Percentiles rank a stretch among this genome's conserved stretches.
Conservation (phyloP, 2,888 invertebrate species). For the Napeogenes inachia region DNA sequence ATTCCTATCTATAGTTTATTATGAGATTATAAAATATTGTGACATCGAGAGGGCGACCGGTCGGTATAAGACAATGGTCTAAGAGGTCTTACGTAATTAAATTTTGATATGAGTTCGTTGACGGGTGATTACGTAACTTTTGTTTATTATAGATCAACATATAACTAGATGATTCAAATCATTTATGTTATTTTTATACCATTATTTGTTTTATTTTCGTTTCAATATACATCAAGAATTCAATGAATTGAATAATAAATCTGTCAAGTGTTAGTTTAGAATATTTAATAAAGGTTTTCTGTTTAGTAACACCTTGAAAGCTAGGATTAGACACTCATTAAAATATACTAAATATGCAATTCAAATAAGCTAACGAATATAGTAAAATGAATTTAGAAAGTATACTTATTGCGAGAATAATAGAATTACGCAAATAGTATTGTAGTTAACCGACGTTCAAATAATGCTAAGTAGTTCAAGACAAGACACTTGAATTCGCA, state of each 20-base stretch:
- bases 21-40: slow-evolving; percentile 40
- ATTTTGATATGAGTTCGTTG: slow-evolving; percentile 33
- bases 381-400: slow-evolving; percentile 25
- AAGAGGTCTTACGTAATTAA: slow-evolving; percentile 6
- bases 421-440: slow-evolving; percentile 29
- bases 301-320: background rate
- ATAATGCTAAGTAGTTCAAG: slow-evolving; percentile 25
- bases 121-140: slow-evolving; percentile 26
- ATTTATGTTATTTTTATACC: background rate
- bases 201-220: background rate
- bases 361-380: slow-evolving; percentile 21
- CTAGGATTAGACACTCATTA: slow-evolving; percentile 1
- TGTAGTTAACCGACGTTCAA: slow-evolving; percentile 25
- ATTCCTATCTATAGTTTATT: slow-evolving; percentile 47
- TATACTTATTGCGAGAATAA: slow-evolving; percentile 24
- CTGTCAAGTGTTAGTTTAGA: background rate
- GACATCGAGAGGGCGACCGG: slow-evolving; percentile 25
- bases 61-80: slow-evolving; percentile 12
- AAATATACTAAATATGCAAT: slow-evolving; percentile 15
- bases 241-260: background rate
- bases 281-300: background rate
- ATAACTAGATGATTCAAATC: background rate
- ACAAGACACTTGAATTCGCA: slow-evolving; percentile 29
- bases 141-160: slow-evolving; percentile 12
- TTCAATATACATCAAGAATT: background rate